Evolutionary conservation across 2,113 vertebrate species (phyloP), one percentile per base, ranked within the genome.

Genomic region (Coryphaenoides rupestris): DNA sequence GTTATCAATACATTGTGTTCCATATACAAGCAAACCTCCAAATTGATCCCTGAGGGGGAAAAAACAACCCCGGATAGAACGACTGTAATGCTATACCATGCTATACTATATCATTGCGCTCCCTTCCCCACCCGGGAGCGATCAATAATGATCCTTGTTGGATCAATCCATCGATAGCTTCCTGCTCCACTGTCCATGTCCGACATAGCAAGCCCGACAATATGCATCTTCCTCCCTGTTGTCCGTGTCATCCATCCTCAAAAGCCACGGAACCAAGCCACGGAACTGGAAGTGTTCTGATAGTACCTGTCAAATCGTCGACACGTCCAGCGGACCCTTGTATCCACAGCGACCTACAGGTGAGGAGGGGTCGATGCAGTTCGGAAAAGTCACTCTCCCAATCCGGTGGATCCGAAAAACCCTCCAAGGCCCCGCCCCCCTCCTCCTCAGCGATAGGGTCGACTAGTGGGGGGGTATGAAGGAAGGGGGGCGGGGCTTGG

Each of bases 161-260:
- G 62, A 80, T 75, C 70, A 69, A 69, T 80, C 72, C 73, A 76
- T 74, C 76, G 72, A 33, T 65, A 40, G 40, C 60, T 47, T 9
- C 15, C 67, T 75, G 58, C 49, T 22, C 75, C 57, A 19, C 26
- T 80, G 74, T 78, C 73, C 33, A 40, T 12, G 76, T 26, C n/a
- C n/a, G n/a, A n/a, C n/a, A n/a, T n/a, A n/a, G n/a, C 53, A 12
- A 10, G 53, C 53, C 6, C 21, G n/a, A 1, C 33, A 24, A 56
- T 10, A 23, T 9, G 47, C 33, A 17, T 76, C 23, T 53, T 70
- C 60, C 68, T 52, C 21, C 58, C 57, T 66, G 60, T 57, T 66
- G 58, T 60, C 5, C 9, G 45, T 55, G 50, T 60, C 19, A 28
- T 26, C n/a, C 33, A 64, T 28, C 62, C 45, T 49, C 21, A 24